Conservation (phyloP, 1,140 invertebrate genomes). For the Caenorhabditis latens region DNA sequence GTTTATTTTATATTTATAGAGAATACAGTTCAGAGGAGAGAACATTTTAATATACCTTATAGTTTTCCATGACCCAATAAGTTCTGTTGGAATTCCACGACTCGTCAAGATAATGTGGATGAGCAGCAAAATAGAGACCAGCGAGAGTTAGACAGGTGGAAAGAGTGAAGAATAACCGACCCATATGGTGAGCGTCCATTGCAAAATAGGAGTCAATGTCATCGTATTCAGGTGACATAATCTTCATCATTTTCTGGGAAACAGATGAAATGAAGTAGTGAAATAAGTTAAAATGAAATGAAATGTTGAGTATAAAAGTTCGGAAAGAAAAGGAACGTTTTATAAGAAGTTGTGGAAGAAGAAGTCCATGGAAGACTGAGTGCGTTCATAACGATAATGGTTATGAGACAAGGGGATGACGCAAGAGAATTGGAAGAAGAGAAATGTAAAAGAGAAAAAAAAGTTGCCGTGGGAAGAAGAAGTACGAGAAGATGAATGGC, state of each 20-base stretch:
- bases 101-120: constrained; percentile 28
- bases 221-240: not conserved
- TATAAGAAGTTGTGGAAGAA: not conserved
- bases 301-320: not conserved
- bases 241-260: not conserved
- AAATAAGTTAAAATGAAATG: not conserved
- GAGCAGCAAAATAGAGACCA: constrained; percentile 32
- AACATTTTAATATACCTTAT: not conserved
- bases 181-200: constrained; percentile 32
- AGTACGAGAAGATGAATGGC: constrained; percentile 17
- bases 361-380: constrained; percentile 8
- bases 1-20: no score
- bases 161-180: not conserved
- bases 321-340: constrained; percentile 8
- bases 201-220: constrained; percentile 19
- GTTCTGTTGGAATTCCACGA: constrained; percentile 30
- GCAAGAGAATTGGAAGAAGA: constrained; percentile 5
- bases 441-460: not conserved
- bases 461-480: constrained; percentile 14
- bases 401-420: constrained; percentile 12
- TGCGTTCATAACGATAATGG: constrained; percentile 50
- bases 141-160: constrained; percentile 3
- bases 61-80: constrained; percentile 1
- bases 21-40: no score
- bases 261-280: not conserved